phyloP scores from a whole-genome alignment of 2,113 vertebrate species.

The Saguinus midas region DNA sequence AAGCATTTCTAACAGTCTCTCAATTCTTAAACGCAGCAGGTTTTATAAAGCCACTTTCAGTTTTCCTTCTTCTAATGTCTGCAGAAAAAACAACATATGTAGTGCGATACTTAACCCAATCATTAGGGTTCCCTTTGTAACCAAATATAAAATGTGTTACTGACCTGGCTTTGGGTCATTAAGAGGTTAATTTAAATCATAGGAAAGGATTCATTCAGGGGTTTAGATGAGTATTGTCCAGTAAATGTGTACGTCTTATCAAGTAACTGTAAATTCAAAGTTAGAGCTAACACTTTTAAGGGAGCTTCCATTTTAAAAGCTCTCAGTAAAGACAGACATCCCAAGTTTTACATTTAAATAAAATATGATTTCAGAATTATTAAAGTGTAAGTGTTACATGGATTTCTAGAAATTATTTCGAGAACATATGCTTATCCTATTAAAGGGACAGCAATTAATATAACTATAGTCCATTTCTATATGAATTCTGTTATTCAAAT shows the following conservation, averaged over 20 bases:
- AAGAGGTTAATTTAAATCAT: constrained; percentile 53
- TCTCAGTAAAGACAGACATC: neutral
- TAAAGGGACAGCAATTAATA: neutral
- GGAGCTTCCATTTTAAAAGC: neutral
- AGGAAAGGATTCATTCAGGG: neutral
- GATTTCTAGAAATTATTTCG: constrained; percentile 26
- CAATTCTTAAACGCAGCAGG: constrained; percentile 21
- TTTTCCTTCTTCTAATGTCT: neutral
- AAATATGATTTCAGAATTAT: neutral
- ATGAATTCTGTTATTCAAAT: constrained; percentile 3
- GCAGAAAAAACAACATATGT: neutral
- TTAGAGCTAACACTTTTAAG: neutral
- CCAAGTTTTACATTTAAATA: constrained; percentile 12
- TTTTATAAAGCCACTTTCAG: neutral
- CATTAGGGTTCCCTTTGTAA: neutral
- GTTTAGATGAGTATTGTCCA: neutral
- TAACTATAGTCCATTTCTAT: neutral
- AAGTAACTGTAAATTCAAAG: constrained; percentile 29
- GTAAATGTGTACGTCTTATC: neutral
- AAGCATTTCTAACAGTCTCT: neutral
- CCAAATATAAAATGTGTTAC: neutral
- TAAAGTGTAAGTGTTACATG: neutral
- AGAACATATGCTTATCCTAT: constrained; percentile 18
- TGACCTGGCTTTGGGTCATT: neutral
- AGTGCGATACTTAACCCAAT: neutral